phyloP scores from a whole-genome alignment of 2,888 invertebrate species.

The Ischnus inquisitorius region DNA sequence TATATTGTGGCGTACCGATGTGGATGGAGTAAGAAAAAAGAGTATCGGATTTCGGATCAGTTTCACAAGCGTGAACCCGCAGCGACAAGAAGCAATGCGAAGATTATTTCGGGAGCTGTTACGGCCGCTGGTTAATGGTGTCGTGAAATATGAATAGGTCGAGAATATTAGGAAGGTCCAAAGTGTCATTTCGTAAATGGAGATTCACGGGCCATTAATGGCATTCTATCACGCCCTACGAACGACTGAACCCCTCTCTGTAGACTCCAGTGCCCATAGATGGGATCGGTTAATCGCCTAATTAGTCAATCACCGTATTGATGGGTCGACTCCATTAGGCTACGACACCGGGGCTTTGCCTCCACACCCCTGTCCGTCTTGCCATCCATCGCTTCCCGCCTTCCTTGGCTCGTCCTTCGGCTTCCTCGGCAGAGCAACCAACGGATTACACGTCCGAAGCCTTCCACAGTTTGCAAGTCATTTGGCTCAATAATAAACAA shows the following conservation, averaged over 20 bases:
- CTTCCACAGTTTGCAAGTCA: not conserved
- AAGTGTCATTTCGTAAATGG: constrained; percentile 18
- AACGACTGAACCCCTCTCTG: not conserved
- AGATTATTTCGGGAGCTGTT: no score
- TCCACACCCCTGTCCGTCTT: not conserved
- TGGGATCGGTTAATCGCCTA: constrained; percentile 60
- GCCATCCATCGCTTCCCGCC: not conserved
- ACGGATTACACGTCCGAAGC: constrained; percentile 6
- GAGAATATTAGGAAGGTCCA: not conserved
- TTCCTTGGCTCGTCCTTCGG: not conserved
- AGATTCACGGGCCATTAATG: constrained; percentile 38
- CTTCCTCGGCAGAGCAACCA: not conserved
- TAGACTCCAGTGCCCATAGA: constrained; percentile 7
- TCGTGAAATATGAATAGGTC: no score
- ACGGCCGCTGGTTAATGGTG: no score
- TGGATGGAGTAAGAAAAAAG: no score
- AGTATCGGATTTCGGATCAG: no score
- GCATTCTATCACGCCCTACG: constrained; percentile 27
- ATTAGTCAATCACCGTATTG: constrained; percentile 70
- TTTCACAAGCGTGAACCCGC: no score
- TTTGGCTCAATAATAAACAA: not conserved
- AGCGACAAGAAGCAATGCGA: no score
- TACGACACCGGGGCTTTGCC: constrained; percentile 20
- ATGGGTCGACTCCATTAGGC: constrained; percentile 63
- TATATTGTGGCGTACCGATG: no score